Evolutionary conservation across 2,888 invertebrate species (phyloP).

Genomic region (Apamea epomidion): DNA sequence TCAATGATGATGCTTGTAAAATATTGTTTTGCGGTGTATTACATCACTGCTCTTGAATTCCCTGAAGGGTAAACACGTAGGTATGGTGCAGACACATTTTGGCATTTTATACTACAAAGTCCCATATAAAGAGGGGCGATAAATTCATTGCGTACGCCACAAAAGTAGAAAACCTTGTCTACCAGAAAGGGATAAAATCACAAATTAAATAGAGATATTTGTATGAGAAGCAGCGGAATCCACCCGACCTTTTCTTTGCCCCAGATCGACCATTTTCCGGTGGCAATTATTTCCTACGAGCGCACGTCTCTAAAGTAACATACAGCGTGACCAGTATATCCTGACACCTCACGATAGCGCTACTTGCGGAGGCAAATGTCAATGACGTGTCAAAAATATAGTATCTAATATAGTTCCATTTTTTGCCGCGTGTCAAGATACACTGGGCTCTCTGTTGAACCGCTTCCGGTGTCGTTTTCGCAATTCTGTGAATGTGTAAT

Average conservation of each 20-base stretch:
- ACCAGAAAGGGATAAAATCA: slow-evolving; percentile 28
- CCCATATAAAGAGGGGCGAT: not conserved
- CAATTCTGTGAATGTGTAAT: slow-evolving; percentile 40
- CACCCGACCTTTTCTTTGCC: slow-evolving; percentile 47
- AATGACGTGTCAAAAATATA: not conserved
- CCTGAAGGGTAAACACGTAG: not conserved
- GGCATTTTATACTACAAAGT: not conserved
- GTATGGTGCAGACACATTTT: not conserved
- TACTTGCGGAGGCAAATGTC: not conserved
- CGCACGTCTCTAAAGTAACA: slow-evolving; percentile 41
- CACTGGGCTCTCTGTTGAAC: slow-evolving; percentile 11
- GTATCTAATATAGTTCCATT: slow-evolving; percentile 4
- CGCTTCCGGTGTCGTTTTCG: slow-evolving; percentile 30
- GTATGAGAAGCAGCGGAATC: slow-evolving; percentile 36
- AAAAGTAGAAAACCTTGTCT: slow-evolving; percentile 14
- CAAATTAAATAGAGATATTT: slow-evolving; percentile 48
- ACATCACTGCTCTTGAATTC: not conserved
- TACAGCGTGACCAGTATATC: slow-evolving; percentile 10
- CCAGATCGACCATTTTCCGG: slow-evolving; percentile 38
- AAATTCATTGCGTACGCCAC: not conserved
- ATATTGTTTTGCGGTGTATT: not conserved
- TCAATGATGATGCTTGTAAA: not conserved
- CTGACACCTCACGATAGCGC: not conserved
- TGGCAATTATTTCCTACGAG: slow-evolving; percentile 56
- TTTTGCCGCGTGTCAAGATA: not conserved